These are phyloP conservation scores for Dipodomys stephensi DNA, from an alignment of 2,113 vertebrate species.

Conservation along the genomic window DNA sequence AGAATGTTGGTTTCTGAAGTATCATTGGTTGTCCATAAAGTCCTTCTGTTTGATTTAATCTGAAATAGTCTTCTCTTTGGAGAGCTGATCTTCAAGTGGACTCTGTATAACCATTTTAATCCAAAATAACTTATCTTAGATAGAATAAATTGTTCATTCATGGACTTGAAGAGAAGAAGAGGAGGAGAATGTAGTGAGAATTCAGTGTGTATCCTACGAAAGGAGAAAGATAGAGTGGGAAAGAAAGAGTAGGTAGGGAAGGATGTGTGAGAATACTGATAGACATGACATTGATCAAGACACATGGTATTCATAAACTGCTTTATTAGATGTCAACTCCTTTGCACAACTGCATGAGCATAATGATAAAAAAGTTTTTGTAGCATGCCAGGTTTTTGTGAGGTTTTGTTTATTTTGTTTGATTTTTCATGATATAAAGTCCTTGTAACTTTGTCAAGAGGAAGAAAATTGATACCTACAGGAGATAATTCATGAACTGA, in stretches of 20 bases:
- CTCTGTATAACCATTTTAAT: neutral
- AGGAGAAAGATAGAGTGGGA: too few relatives aligned
- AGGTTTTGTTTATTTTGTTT: too few relatives aligned
- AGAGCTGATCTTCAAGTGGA: neutral
- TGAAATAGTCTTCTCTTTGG: neutral
- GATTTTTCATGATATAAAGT: neutral
- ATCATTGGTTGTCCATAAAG: neutral
- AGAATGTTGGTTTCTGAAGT: neutral
- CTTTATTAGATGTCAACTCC: too few relatives aligned
- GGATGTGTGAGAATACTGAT: too few relatives aligned
- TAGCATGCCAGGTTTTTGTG: neutral
- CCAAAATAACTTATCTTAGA: too few relatives aligned
- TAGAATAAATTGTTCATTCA: neutral
- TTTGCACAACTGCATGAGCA: too few relatives aligned
- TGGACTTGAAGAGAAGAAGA: too few relatives aligned
- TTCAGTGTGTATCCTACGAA: too few relatives aligned
- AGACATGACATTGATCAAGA: too few relatives aligned
- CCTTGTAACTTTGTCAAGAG: neutral
- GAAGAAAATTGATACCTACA: neutral
- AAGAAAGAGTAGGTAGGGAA: too few relatives aligned
- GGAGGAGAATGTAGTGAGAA: too few relatives aligned
- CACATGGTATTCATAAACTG: too few relatives aligned
- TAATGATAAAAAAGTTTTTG: neutral
- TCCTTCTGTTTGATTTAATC: neutral
- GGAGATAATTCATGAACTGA: slow-evolving; percentile 51